Conservation (phyloP, 2,888 invertebrate genomes). For the Drosophila acutilabella region DNA sequence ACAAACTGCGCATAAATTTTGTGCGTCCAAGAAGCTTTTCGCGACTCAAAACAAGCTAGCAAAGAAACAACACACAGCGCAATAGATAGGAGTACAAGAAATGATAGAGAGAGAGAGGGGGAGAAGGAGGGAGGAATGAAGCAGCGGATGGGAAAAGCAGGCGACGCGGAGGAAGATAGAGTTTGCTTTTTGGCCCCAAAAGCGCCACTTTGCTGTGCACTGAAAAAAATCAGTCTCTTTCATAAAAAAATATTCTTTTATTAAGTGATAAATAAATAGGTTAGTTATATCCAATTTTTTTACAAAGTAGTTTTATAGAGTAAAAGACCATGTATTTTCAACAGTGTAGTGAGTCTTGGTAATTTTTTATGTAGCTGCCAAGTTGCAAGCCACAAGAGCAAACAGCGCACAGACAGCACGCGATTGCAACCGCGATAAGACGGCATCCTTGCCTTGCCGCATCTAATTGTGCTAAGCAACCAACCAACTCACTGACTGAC, state of each 20-base stretch:
- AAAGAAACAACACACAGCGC: background rate
- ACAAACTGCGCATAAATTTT: slow-evolving; percentile 63
- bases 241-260: too few species aligned
- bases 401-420: slow-evolving; percentile 44
- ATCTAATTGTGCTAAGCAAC: slow-evolving; percentile 67
- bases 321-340: background rate
- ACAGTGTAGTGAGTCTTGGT: slow-evolving; percentile 2
- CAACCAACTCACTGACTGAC: slow-evolving; percentile 29
- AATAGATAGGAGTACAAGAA: background rate
- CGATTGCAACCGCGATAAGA: slow-evolving; percentile 47
- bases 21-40: slow-evolving; percentile 43
- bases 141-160: background rate
- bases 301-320: background rate
- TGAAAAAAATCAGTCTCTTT: background rate
- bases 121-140: background rate
- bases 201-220: slow-evolving; percentile 38
- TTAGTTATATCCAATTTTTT: too few species aligned
- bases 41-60: slow-evolving; percentile 59
- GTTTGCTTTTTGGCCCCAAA: slow-evolving; percentile 32
- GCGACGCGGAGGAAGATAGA: background rate
- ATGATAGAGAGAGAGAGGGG: background rate
- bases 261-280: too few species aligned
- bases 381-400: slow-evolving; percentile 67
- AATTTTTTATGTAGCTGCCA: slow-evolving; percentile 47
- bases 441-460: slow-evolving; percentile 48